Conservation (phyloP, 2,797 vertebrate genomes). For the Falco columbarius region DNA sequence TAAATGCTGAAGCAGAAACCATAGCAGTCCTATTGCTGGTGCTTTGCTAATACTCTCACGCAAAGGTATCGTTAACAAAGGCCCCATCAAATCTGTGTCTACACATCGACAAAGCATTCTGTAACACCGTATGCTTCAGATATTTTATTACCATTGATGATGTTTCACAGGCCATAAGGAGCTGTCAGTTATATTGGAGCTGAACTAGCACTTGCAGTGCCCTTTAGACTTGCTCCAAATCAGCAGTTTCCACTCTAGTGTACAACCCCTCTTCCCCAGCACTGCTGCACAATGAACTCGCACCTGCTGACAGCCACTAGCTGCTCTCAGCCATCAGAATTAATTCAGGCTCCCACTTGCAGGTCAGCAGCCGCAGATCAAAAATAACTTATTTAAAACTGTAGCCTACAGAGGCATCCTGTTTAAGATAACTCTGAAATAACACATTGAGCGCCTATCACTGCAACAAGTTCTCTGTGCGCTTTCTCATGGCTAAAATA, state of each 20-base stretch:
- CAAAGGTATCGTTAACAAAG: background rate
- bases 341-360: background rate
- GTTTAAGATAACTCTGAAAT: background rate
- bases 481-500: background rate
- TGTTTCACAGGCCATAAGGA: background rate
- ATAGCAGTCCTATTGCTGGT: background rate
- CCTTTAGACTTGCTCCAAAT: background rate
- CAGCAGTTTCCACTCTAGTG: background rate
- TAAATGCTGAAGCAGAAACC: background rate
- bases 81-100: background rate
- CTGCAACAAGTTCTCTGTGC: background rate
- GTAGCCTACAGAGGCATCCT: too few species aligned
- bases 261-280: accelerated
- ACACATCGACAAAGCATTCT: background rate
- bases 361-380: background rate
- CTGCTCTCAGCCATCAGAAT: background rate
- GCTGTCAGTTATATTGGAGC: background rate
- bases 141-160: background rate
- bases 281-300: background rate
- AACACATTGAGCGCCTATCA: background rate
- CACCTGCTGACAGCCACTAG: background rate
- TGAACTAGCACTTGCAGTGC: background rate
- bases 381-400: background rate
- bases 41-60: too few species aligned
- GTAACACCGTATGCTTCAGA: background rate